Base-by-base conservation (phyloP, 1,140 invertebrate species). In the Brachionus plicatilis region DNA sequence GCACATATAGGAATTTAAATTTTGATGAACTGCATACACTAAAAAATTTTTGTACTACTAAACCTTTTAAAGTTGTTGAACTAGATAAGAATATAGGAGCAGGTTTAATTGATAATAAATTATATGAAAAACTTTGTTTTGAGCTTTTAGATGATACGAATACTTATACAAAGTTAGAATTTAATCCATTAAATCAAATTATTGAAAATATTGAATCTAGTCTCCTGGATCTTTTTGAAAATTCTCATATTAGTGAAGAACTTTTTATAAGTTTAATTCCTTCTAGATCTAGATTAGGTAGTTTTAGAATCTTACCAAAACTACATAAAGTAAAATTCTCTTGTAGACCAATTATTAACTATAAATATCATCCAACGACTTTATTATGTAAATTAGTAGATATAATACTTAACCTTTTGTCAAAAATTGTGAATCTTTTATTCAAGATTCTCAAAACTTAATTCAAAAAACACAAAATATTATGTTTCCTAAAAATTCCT, bases 261-360 rank as follows among this genome's bases (percentile, higher is more conserved):
- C 14, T 70, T 33, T 70, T 29, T 70, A 70, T 33, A 1, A 29
- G 20, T 29, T 33, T 70, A 27, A n/a, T 70, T 29, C 66, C 66
- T 29, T 14, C 29, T 33, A 70, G 29, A 9, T 70, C 66, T 70
- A 27, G 37, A 70, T n/a, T 70, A 29, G 66, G 66, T 33, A 70
- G 24, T 33, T 70, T 70, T 70, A 70, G 66, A 70, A 70, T 70
- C 29, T 70, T 70, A 70, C 66, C 66, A 29, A 70, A 70, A 70
- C 5, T 70, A 29, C 66, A 70, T 37, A 70, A 70, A 70, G 29
- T n/a, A 29, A 70, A 70, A 70, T 70, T 70, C 29, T 29, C 24
- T 70, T 70, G 24, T 33, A 70, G 66, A 70, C 66, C 66, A 29
- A 70, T 70, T 29, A 70, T 70, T 29, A 70, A 70, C 29, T 37